Base-by-base conservation (phyloP, 2,113 vertebrate genomes). In the Elachura formosa region DNA sequence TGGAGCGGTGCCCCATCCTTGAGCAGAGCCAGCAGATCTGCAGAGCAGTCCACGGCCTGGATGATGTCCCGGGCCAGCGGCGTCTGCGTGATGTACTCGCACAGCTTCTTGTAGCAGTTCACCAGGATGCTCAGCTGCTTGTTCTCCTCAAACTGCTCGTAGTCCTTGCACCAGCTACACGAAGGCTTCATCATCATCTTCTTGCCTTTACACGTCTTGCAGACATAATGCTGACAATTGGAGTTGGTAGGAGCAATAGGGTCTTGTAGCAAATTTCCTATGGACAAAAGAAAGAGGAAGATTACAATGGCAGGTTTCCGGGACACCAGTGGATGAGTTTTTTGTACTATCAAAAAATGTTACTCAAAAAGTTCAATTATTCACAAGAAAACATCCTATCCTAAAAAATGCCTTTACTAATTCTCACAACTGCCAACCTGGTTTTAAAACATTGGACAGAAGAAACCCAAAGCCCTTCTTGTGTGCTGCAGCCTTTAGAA, bases 81-180 rank as follows among this genome's bases (percentile, higher is more conserved):
- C 3, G 99, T 99, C 78, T 99, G 98, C 9, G 98, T 98, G 90
- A 99, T 98, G 87, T 99, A 99, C 91, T 99, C 98, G 5, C 99
- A 99, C 14, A 99, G 98, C 96, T 98, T 99, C 97, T 98, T 98
- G 98, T 99, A 99, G 97, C 99, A 99, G 80, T 98, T 98, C 95
- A 99, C 99, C 52, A 99, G 96, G 95, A 99, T 98, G 95, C 98
- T 98, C 80, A 99, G 98, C 96, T 99, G 99, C 95, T 98, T 99
- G 92, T 99, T 99, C 97, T 99, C 99, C 97, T 99, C 98, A 96
- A 99, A 99, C 96, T 98, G 98, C 92, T 99, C 98, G 43, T 98
- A 99, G 98, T 99, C 99, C 96, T 99, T 99, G 97, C 99, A 99
- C 98, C 99, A 99, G 97, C 98, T 98, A 97, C 99, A 99, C 2